Conservation (phyloP, 2,888 invertebrate genomes). For the Spicauda simplicius region DNA sequence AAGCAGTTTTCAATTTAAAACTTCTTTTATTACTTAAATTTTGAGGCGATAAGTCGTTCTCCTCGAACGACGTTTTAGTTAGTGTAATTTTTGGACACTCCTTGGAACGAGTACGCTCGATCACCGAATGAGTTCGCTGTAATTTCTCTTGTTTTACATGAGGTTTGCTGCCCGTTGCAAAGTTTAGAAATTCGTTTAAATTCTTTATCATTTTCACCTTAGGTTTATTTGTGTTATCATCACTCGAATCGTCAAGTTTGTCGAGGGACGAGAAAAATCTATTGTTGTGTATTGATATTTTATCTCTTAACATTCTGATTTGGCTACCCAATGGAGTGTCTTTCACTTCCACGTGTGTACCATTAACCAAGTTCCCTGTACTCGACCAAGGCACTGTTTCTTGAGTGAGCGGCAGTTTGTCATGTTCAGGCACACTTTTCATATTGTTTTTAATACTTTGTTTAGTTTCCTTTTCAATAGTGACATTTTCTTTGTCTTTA, state of each 20-base stretch:
- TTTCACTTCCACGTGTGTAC: slow-evolving; percentile 60
- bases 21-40: slow-evolving; percentile 56
- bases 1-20: slow-evolving; percentile 59
- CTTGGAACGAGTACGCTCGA: slow-evolving; percentile 61
- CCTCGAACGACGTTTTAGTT: slow-evolving; percentile 68
- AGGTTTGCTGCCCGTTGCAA: slow-evolving; percentile 87
- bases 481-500: slow-evolving; percentile 49
- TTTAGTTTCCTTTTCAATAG: slow-evolving; percentile 56
- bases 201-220: slow-evolving; percentile 88
- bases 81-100: slow-evolving; percentile 69
- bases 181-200: slow-evolving; percentile 93
- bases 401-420: slow-evolving; percentile 53
- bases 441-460: slow-evolving; percentile 57
- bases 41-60: slow-evolving; percentile 56
- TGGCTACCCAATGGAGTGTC: slow-evolving; percentile 73
- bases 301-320: slow-evolving; percentile 70
- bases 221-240: slow-evolving; percentile 62
- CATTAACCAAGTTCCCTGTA: slow-evolving; percentile 69
- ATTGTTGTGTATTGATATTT: slow-evolving; percentile 76
- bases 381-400: slow-evolving; percentile 60
- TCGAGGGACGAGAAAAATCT: slow-evolving; percentile 85
- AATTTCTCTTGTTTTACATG: slow-evolving; percentile 59
- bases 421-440: slow-evolving; percentile 73
- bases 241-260: slow-evolving; percentile 74
- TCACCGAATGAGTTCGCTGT: slow-evolving; percentile 67